Conservation (phyloP, 2,113 vertebrate genomes). For the Oreocharis arfaki region DNA sequence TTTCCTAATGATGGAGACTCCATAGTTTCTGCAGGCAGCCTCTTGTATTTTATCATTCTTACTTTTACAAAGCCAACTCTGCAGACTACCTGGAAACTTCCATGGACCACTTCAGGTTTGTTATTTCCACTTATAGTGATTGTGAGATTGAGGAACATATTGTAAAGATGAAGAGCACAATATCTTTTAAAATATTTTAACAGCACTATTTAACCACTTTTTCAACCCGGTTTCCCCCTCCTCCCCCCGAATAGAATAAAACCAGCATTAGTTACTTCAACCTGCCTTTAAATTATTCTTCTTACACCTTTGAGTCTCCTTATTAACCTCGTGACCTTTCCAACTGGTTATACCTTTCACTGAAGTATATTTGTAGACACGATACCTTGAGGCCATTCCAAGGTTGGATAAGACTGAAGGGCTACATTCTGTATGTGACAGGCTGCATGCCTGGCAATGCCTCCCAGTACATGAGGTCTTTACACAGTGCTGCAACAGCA, state of each 20-base stretch:
- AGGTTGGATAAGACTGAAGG: neutral
- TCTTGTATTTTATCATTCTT: neutral
- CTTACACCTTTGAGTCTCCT: neutral
- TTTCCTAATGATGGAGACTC: neutral
- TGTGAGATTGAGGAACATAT: neutral
- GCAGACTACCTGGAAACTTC: neutral
- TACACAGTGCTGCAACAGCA: neutral
- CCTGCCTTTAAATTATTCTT: neutral
- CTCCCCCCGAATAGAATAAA: rapidly evolving
- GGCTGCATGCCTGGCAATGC: neutral
- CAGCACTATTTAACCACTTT: neutral
- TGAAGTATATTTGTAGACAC: neutral
- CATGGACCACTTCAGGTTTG: neutral
- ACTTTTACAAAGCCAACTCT: neutral
- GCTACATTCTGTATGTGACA: neutral
- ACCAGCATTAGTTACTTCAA: neutral
- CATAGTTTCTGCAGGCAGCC: neutral
- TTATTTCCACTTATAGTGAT: neutral
- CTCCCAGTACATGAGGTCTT: neutral
- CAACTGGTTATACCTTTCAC: neutral
- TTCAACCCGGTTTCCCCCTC: rapidly evolving
- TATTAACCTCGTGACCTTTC: neutral
- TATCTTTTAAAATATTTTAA: neutral
- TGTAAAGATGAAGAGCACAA: neutral
- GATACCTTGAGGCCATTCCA: neutral